A percentile compares a stretch with the other conserved stretches of the same genome.
Evolutionary conservation across 2,888 invertebrate genomes (phyloP).

Genomic region (Polia nebulosa): DNA sequence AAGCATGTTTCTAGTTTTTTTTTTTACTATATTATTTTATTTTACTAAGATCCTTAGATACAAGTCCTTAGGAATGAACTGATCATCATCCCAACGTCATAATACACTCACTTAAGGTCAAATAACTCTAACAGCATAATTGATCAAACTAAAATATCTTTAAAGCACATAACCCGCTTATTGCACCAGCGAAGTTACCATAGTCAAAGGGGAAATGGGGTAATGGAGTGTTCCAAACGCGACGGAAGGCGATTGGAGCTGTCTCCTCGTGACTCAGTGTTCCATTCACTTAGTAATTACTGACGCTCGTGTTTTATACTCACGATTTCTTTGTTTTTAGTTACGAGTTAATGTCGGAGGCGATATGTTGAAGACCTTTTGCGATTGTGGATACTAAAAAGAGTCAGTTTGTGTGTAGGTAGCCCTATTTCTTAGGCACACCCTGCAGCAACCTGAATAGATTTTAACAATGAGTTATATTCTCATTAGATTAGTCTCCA

Average conservation of each 20-base stretch:
- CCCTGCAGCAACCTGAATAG: too few relatives aligned
- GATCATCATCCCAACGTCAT: too few relatives aligned
- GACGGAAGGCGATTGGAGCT: constrained; percentile 46
- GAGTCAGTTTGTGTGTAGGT: too few relatives aligned
- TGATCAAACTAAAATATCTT: background rate
- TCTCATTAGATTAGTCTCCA: too few relatives aligned
- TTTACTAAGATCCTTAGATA: too few relatives aligned
- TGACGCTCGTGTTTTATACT: constrained; percentile 29
- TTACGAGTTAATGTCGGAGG: constrained; percentile 6
- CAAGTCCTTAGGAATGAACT: too few relatives aligned
- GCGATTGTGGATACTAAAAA: background rate
- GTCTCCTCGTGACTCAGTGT: constrained; percentile 45
- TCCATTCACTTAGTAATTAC: constrained; percentile 53
- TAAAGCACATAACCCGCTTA: constrained; percentile 2
- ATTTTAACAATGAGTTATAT: too few relatives aligned
- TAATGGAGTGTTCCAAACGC: constrained; percentile 51
- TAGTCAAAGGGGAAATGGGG: constrained; percentile 29
- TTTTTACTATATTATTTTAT: too few relatives aligned
- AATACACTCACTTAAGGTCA: too few relatives aligned
- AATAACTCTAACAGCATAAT: background rate
- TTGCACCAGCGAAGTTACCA: constrained; percentile 22
- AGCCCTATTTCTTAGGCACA: too few relatives aligned
- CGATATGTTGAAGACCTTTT: background rate
- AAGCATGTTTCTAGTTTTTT: too few relatives aligned
- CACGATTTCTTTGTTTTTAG: constrained; percentile 8